A percentile compares a stretch with the other conserved stretches of the same genome.
Evolutionary conservation across 2,888 invertebrate species (phyloP).

Genomic region (Volucella bombylans): DNA sequence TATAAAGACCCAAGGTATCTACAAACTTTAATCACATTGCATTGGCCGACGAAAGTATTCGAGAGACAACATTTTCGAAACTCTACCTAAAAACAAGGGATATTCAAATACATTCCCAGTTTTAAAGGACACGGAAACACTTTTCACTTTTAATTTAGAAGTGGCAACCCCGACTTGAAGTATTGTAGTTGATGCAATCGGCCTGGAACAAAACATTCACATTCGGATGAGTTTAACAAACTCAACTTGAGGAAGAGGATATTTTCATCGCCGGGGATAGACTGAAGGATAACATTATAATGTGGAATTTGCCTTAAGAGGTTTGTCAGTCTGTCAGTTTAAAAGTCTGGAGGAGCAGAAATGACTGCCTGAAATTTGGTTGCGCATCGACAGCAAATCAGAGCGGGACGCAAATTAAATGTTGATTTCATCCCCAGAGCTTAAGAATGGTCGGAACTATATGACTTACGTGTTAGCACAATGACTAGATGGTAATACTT

Average conservation of each 20-base stretch:
- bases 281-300: conserved; percentile 31
- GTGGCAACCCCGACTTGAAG: neutral
- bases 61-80: too few relatives aligned
- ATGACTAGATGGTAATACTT: conserved; percentile 25
- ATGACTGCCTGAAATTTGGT: conserved; percentile 25
- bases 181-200: conserved; percentile 49
- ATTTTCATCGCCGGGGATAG: conserved; percentile 16
- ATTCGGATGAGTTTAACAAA: conserved; percentile 64
- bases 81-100: too few relatives aligned
- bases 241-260: conserved; percentile 52
- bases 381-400: conserved; percentile 36
- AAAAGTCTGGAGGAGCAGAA: conserved; percentile 5
- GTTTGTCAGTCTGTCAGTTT: conserved; percentile 42
- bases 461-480: conserved; percentile 43
- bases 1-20: too few relatives aligned
- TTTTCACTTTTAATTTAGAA: too few relatives aligned
- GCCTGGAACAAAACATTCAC: conserved; percentile 33
- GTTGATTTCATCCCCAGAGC: conserved; percentile 49
- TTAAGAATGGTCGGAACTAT: conserved; percentile 42
- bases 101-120: too few relatives aligned
- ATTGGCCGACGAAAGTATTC: too few relatives aligned
- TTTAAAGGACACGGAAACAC: too few relatives aligned
- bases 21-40: too few relatives aligned
- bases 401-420: conserved; percentile 26
- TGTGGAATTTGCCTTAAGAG: conserved; percentile 22